Evolutionary conservation across 2,113 vertebrate genomes (phyloP), one percentile per base, ranked within the genome.

Genomic region (Colistium nudipinnis): DNA sequence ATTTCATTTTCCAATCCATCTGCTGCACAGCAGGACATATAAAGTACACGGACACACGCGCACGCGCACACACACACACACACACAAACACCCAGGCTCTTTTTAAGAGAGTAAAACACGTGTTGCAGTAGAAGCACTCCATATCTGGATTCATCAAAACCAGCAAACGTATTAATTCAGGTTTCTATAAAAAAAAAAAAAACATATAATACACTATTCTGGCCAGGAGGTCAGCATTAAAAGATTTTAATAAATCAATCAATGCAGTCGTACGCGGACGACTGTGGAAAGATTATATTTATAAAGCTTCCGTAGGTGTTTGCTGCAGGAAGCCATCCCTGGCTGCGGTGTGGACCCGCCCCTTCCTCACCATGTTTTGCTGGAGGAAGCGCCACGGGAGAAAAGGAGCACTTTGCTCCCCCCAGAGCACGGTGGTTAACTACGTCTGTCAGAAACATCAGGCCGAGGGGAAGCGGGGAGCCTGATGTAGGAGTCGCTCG

Each of bases 391-490:
- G 16, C 31, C 74, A 74, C 22, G 6, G 9, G 45, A 60, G 60
- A 85, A 76, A 85, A 67, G 53, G 17, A 62, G 35, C 67, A 49
- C 69, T 80, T 76, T 83, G 61, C 73, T 85, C 48, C 55, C n/a
- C 77, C 13, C 20, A 69, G 70, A 75, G 48, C 49, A 60, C 38
- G 14, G 66, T 24, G 38, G 62, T 75, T 83, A 83, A 77, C 53
- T 66, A 36, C 38, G 47, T 85, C 59, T 80, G 74, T 80, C 75
- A 80, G 85, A 81, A 78, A 80, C 66, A 69, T 31, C 62, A 65
- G 56, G 60, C 66, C 19, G 19, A 67, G 47, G 73, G 70, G 55
- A 73, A 78, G 69, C 55, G 0, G 56, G 62, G 72, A 59, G 72
- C 54, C 78, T 72, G 71, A 86, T 55, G 63, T 80, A 61, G 1